phyloP scores from a whole-genome alignment of 1,140 invertebrate genomes.

The Amphibalanus amphitrite region DNA sequence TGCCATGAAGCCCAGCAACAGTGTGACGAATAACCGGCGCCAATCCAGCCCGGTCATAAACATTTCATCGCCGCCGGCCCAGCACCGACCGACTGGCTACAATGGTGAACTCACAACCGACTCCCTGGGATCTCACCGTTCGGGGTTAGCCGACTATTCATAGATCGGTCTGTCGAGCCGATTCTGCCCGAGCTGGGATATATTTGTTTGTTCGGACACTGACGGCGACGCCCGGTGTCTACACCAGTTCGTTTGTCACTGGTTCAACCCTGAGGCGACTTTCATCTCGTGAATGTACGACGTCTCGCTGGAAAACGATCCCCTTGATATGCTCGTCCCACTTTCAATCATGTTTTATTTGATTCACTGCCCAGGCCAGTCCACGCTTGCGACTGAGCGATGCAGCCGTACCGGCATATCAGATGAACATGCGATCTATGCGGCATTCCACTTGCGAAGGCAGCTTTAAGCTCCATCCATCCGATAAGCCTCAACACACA shows the following conservation, averaged over 20 bases:
- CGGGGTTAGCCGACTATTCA: not conserved
- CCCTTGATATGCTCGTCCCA: not conserved
- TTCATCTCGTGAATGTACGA: not conserved
- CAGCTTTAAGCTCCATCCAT: not conserved
- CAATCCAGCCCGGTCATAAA: too few relatives aligned
- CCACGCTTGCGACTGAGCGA: not conserved
- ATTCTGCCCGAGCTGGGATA: not conserved
- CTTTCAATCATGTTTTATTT: not conserved
- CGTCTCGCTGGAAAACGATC: not conserved
- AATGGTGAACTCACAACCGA: not conserved
- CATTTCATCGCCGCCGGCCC: too few relatives aligned
- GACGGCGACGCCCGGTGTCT: not conserved
- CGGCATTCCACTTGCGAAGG: not conserved
- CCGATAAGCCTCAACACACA: not conserved
- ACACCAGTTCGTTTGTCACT: too few relatives aligned
- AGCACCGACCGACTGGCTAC: not conserved
- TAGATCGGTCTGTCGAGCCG: not conserved
- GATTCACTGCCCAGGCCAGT: not conserved
- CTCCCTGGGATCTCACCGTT: not conserved
- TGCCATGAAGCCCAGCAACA: too few relatives aligned
- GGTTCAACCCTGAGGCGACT: not conserved
- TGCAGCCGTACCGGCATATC: not conserved
- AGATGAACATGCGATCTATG: not conserved
- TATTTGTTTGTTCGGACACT: not conserved
- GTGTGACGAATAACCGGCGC: too few relatives aligned